Evolutionary conservation across 2,113 vertebrate species (phyloP).

Genomic region (Cinclus mexicanus): DNA sequence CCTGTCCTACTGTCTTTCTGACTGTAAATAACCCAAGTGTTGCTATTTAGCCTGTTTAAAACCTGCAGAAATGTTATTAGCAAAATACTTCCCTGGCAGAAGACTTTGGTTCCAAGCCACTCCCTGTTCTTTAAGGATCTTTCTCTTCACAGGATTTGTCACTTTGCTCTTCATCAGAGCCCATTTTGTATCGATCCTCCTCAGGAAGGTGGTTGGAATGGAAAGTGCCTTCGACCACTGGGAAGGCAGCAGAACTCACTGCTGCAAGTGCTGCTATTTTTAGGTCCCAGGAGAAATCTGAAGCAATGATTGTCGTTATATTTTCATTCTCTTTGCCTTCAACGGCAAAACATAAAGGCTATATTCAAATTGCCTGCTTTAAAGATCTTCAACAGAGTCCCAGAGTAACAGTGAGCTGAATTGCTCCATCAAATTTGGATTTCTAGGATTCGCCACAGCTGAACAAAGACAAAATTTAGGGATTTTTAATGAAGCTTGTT

Average conservation of each 20-base stretch:
- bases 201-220: background rate
- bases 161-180: background rate
- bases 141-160: background rate
- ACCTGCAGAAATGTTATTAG: background rate
- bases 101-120: background rate
- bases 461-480: background rate
- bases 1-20: background rate
- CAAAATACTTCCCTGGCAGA: background rate
- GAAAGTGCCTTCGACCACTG: background rate
- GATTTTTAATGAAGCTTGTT: background rate
- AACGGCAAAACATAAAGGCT: background rate
- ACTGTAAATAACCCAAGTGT: background rate
- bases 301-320: background rate
- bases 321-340: constrained; percentile 6
- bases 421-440: background rate
- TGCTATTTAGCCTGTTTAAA: background rate
- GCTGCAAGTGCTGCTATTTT: background rate
- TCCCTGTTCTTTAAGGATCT: background rate
- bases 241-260: background rate
- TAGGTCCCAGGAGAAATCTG: background rate
- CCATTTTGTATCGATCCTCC: background rate
- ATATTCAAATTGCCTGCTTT: background rate
- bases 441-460: background rate
- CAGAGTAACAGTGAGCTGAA: background rate
- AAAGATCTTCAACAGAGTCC: background rate